Evolutionary conservation across 2,113 vertebrate genomes (phyloP).

Genomic region (Periophthalmodon schlosseri): DNA sequence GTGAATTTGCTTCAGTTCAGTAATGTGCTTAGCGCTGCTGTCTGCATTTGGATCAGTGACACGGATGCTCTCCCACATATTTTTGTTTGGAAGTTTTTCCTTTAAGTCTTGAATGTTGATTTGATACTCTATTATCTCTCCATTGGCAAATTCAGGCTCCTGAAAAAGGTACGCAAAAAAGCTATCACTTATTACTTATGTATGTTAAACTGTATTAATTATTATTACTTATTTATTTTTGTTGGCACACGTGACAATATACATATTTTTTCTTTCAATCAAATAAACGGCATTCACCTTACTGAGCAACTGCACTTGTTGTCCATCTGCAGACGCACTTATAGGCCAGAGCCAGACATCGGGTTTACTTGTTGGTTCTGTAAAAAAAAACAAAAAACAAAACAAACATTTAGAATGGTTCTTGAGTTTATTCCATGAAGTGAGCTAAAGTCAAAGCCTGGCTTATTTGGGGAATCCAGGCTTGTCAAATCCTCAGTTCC

Average conservation of each 20-base stretch:
- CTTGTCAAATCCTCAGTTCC: too few species aligned
- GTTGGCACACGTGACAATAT: not conserved
- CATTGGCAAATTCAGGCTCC: conserved; percentile 72
- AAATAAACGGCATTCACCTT: conserved; percentile 81
- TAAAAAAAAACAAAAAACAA: not conserved
- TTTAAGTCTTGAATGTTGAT: conserved; percentile 51
- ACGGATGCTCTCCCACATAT: conserved; percentile 6
- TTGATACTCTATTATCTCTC: conserved; percentile 80
- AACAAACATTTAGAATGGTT: not conserved
- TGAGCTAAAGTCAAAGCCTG: too few species aligned
- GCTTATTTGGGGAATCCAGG: too few species aligned
- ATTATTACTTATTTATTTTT: not conserved
- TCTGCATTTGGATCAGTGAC: conserved; percentile 44
- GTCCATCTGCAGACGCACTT: conserved; percentile 25
- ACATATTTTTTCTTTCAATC: not conserved
- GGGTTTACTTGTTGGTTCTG: conserved; percentile 83
- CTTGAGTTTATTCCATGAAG: not conserved
- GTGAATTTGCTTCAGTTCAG: conserved; percentile 7
- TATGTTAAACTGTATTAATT: not conserved
- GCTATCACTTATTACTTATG: not conserved
- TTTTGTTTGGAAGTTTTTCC: not conserved
- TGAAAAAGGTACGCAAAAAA: conserved; percentile 17
- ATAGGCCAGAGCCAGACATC: conserved; percentile 88
- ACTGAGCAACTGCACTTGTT: conserved; percentile 79
- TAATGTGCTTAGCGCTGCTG: not conserved